Percentiles rank a stretch among this genome's conserved stretches.
Conservation (phyloP, 2,113 vertebrate genomes). For the Lycocorax pyrrhopterus region DNA sequence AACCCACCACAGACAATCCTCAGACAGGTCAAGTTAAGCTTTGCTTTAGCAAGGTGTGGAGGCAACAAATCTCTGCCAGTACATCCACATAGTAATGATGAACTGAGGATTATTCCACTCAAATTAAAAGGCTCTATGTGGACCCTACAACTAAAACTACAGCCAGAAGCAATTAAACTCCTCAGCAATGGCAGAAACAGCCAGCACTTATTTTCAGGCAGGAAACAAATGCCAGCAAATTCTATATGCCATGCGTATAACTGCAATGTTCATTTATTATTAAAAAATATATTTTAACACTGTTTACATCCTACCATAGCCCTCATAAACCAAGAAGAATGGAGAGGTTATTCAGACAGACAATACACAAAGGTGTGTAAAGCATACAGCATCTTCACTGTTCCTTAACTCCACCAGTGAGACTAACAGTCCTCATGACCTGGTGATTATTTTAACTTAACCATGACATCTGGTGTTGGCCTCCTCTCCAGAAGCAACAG, state of each 20-base stretch:
- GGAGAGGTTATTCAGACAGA: background rate
- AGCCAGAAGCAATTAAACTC: background rate
- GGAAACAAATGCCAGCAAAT: background rate
- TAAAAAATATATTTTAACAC: background rate
- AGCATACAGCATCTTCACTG: background rate
- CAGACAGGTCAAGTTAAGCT: background rate
- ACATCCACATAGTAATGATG: background rate
- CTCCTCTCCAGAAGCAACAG: background rate
- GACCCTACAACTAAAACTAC: background rate
- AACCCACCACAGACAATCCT: background rate
- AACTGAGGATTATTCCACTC: background rate
- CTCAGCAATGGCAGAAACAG: background rate
- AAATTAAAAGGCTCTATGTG: background rate
- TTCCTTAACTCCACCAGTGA: background rate
- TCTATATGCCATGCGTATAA: background rate
- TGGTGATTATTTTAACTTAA: background rate
- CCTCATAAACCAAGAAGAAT: background rate
- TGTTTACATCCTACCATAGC: background rate
- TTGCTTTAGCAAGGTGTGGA: background rate
- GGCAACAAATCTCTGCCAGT: background rate
- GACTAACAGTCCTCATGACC: background rate
- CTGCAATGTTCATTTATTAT: background rate
- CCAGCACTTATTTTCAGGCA: background rate
- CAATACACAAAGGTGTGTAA: background rate
- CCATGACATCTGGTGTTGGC: background rate